Evolutionary conservation across 2,113 vertebrate genomes (phyloP).

Genomic region (Hylia prasina): DNA sequence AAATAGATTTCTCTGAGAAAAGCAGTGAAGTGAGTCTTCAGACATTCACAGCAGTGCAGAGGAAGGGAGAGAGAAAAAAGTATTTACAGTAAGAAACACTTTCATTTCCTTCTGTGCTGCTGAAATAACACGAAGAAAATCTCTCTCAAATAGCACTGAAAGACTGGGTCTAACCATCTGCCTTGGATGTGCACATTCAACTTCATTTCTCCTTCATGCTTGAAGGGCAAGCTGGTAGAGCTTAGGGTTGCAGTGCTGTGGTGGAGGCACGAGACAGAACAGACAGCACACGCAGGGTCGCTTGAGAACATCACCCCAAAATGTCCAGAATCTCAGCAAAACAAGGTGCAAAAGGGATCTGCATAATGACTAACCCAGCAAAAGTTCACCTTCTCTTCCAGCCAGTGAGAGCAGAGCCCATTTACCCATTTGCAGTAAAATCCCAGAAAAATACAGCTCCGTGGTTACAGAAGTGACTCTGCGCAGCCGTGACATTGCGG

Average conservation of each 20-base stretch:
- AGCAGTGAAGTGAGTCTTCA: constrained; percentile 50
- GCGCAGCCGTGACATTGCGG: constrained; percentile 41
- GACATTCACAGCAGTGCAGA: neutral
- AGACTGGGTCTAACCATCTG: neutral
- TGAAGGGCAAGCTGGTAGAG: neutral
- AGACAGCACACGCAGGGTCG: neutral
- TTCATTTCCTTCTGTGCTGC: constrained; percentile 53
- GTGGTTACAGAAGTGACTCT: constrained; percentile 20
- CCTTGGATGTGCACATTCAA: neutral
- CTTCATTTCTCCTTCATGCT: constrained; percentile 32
- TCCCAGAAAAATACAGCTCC: neutral
- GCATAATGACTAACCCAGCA: neutral
- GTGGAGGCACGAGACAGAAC: neutral
- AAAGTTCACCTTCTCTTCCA: neutral
- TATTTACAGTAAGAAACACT: constrained; percentile 47
- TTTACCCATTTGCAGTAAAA: neutral
- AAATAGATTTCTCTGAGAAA: constrained; percentile 54
- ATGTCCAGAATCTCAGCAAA: neutral
- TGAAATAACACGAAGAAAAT: constrained; percentile 9
- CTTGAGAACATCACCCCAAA: neutral
- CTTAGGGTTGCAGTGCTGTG: neutral
- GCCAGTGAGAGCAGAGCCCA: neutral
- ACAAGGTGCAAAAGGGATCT: neutral
- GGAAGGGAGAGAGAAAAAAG: constrained; percentile 13
- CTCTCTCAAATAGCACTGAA: neutral